These are phyloP conservation scores for Picus viridis DNA, from an alignment of 2,797 vertebrate species.

Conservation along the genomic window DNA sequence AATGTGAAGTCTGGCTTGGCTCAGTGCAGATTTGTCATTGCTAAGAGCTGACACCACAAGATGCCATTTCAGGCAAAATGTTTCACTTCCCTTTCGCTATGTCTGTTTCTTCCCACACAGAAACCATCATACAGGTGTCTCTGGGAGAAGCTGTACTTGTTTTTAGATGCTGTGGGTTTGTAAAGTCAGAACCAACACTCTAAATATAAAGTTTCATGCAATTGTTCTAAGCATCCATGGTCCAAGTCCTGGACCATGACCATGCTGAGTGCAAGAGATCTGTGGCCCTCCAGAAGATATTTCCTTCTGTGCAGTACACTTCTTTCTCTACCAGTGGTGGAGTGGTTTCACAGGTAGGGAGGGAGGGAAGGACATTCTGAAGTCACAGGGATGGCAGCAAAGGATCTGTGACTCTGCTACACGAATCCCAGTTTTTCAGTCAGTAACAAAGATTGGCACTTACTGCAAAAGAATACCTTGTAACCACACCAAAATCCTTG, in stretches of 20 bases:
- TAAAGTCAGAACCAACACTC: background rate
- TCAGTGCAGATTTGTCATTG: conserved; percentile 27
- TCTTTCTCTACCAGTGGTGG: background rate
- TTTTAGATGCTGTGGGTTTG: conserved; percentile 63
- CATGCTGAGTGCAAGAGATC: background rate
- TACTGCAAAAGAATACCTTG: background rate
- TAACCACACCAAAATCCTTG: background rate
- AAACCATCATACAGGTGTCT: conserved; percentile 50
- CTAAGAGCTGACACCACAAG: conserved; percentile 27
- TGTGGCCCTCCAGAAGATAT: background rate
- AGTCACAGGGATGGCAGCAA: background rate
- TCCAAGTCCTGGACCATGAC: background rate
- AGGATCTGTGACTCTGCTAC: background rate
- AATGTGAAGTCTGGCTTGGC: conserved; percentile 28
- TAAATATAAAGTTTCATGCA: conserved; percentile 35
- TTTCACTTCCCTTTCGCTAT: conserved; percentile 41
- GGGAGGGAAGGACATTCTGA: background rate
- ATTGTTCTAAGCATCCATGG: background rate
- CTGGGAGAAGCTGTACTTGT: conserved; percentile 41
- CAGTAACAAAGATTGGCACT: background rate
- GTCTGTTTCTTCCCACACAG: conserved; percentile 65
- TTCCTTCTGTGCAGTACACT: background rate
- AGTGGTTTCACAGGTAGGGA: background rate
- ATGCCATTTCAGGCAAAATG: conserved; percentile 45
- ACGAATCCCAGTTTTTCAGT: background rate